These are phyloP conservation scores for Oostethus manadensis DNA, from an alignment of 2,113 vertebrate species.

Conservation along the genomic window DNA sequence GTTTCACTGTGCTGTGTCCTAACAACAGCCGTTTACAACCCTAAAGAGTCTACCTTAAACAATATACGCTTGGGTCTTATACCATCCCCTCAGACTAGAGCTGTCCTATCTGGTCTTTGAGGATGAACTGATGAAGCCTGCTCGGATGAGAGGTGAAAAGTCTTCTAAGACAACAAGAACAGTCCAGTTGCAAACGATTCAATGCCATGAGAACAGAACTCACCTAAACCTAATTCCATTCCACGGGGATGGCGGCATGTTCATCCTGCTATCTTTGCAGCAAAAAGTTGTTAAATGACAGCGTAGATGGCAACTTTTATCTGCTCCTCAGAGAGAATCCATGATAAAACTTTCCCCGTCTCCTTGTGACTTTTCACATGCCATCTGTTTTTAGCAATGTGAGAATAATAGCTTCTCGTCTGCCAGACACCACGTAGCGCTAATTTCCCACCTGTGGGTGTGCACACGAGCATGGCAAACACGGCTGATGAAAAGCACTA, in stretches of 20 bases:
- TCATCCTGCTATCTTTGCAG: not conserved
- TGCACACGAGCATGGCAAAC: not conserved
- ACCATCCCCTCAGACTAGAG: too few relatives aligned
- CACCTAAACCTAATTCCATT: not conserved
- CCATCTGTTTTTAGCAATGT: conserved; percentile 8
- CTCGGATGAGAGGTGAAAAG: too few relatives aligned
- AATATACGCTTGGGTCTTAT: too few relatives aligned
- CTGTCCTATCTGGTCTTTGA: too few relatives aligned
- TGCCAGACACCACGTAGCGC: not conserved
- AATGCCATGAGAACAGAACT: too few relatives aligned
- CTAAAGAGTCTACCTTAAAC: too few relatives aligned
- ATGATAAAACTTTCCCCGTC: not conserved
- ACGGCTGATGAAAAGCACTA: not conserved
- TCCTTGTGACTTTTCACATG: not conserved
- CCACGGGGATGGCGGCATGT: not conserved
- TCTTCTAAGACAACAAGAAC: too few relatives aligned
- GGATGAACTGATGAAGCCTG: too few relatives aligned
- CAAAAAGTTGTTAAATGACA: not conserved
- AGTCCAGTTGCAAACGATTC: too few relatives aligned
- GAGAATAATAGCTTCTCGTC: not conserved
- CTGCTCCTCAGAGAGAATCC: not conserved
- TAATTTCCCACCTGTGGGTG: conserved; percentile 14
- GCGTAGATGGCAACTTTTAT: not conserved
- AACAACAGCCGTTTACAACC: too few relatives aligned
- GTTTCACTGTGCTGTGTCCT: too few relatives aligned